phyloP scores from a whole-genome alignment of 2,113 vertebrate genomes.

The Gymnorhina tibicen region DNA sequence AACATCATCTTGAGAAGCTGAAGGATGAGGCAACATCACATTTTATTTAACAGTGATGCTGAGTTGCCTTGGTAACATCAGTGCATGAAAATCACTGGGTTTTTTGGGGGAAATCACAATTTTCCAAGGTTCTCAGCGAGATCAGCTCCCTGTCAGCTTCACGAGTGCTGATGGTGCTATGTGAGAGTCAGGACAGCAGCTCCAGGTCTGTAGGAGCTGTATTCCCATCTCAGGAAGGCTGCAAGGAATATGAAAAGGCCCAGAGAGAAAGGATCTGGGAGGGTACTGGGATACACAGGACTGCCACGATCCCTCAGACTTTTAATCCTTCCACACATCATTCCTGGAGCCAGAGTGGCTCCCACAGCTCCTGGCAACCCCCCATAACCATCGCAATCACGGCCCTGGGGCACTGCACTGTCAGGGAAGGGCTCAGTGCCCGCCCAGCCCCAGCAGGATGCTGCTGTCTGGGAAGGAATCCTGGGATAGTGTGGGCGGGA shows the following conservation, averaged over 20 bases:
- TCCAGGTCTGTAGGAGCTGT: rapidly evolving
- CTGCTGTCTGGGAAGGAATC: neutral
- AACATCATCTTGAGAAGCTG: neutral
- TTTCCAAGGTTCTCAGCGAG: neutral
- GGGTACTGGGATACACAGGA: neutral
- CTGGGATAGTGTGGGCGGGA: neutral
- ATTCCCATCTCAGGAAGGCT: neutral
- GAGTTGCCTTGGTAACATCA: rapidly evolving
- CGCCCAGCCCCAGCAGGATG: neutral
- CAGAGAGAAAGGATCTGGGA: neutral
- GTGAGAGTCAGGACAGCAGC: neutral
- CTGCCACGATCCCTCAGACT: neutral
- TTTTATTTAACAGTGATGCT: rapidly evolving
- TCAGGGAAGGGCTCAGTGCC: neutral
- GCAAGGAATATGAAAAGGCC: neutral
- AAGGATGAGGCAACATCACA: neutral
- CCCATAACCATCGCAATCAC: rapidly evolving
- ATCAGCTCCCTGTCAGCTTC: neutral
- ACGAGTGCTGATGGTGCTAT: rapidly evolving
- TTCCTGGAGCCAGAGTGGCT: neutral
- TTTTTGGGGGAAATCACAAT: rapidly evolving
- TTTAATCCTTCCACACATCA: neutral
- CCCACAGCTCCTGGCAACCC: rapidly evolving
- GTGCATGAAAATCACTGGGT: rapidly evolving
- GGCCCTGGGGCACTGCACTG: neutral